These are phyloP conservation scores for Episyrphus balteatus DNA, from an alignment of 1,140 invertebrate species.

Conservation along the genomic window DNA sequence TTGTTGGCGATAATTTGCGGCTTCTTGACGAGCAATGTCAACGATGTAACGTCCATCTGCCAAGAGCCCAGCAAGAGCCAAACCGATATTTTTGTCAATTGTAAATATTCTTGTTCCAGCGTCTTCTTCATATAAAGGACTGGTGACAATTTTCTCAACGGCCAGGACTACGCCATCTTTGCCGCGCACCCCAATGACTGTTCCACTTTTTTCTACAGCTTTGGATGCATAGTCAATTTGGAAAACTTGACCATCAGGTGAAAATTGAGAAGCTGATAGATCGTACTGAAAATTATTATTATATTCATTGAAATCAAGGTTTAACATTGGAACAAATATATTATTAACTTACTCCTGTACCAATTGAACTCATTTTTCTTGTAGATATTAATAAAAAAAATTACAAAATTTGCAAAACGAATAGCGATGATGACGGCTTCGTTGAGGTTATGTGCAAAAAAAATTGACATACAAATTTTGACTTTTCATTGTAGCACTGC, in stretches of 20 bases:
- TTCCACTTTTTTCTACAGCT: conserved; percentile 98
- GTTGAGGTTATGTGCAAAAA: conserved; percentile 7
- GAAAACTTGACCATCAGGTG: conserved; percentile 96
- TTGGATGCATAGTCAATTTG: conserved; percentile 99
- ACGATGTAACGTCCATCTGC: conserved; percentile 89
- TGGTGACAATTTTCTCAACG: conserved; percentile 95
- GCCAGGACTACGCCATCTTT: conserved; percentile 96
- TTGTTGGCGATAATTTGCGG: conserved; percentile 78
- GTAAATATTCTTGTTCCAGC: conserved; percentile 92
- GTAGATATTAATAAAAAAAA: conserved; percentile 6
- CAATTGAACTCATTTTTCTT: conserved; percentile 82
- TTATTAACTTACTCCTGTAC: conserved; percentile 71
- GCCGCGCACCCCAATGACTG: conserved; percentile 85
- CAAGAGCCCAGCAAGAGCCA: conserved; percentile 86
- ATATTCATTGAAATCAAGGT: not conserved
- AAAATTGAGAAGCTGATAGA: conserved; percentile 98
- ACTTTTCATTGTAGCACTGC: conserved; percentile 9
- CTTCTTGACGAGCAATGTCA: conserved; percentile 80
- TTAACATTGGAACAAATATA: conserved; percentile 11
- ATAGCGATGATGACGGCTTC: not conserved
- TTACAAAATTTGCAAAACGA: conserved; percentile 6
- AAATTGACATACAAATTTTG: conserved; percentile 8
- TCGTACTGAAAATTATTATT: conserved; percentile 65
- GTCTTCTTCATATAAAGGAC: conserved; percentile 88
- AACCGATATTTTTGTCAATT: conserved; percentile 88